phyloP scores from a whole-genome alignment of 2,888 invertebrate genomes.

The Boloria euphrosyne region DNA sequence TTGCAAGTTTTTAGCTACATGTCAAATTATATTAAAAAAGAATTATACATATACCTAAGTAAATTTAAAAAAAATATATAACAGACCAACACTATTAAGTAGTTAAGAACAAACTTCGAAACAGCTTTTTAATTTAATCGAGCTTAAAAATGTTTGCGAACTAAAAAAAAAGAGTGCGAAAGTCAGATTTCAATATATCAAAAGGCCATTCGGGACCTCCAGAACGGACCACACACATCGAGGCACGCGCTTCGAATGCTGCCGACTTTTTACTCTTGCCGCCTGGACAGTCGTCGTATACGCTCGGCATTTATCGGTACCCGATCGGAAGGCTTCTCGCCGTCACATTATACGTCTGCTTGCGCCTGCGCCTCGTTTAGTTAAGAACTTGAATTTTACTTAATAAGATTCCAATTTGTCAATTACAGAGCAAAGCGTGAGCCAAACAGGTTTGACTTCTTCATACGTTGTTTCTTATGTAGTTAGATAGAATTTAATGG shows the following conservation, averaged over 20 bases:
- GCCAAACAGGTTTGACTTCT: constrained; percentile 77
- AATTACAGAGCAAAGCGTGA: constrained; percentile 83
- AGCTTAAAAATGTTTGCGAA: constrained; percentile 24
- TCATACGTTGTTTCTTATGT: constrained; percentile 70
- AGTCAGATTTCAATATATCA: constrained; percentile 76
- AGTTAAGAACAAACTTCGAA: constrained; percentile 12
- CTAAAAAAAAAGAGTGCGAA: constrained; percentile 65
- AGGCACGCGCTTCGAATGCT: constrained; percentile 88
- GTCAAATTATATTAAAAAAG: neutral
- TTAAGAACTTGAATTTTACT: constrained; percentile 81
- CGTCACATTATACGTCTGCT: constrained; percentile 57
- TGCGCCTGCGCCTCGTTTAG: constrained; percentile 63
- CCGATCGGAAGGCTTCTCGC: constrained; percentile 64
- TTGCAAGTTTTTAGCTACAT: neutral
- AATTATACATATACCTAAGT: neutral
- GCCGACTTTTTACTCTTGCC: constrained; percentile 76
- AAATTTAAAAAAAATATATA: constrained; percentile 6
- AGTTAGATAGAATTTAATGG: constrained; percentile 57
- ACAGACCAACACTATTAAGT: constrained; percentile 9
- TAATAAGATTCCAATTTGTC: constrained; percentile 88
- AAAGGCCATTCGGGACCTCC: constrained; percentile 77
- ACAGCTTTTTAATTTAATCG: constrained; percentile 23
- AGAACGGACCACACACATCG: constrained; percentile 87
- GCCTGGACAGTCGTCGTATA: constrained; percentile 62
- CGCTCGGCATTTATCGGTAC: constrained; percentile 71